Percentiles rank a stretch among this genome's conserved stretches.
phyloP scores from a whole-genome alignment of 2,888 invertebrate species.

The Aricia artaxerxes region DNA sequence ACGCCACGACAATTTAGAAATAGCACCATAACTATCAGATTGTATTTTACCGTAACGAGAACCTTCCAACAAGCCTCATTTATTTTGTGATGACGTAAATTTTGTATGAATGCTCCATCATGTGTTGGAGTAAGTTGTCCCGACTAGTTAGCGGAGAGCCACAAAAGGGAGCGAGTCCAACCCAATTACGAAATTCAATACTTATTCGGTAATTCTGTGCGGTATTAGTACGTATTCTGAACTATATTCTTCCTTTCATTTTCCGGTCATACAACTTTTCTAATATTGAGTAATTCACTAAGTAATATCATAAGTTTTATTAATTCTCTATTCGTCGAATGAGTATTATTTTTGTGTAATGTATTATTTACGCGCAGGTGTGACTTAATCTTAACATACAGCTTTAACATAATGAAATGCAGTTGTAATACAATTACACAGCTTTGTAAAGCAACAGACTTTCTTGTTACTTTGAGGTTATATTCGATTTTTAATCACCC shows the following conservation, averaged over 20 bases:
- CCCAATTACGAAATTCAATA: conserved; percentile 32
- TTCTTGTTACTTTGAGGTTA: neutral
- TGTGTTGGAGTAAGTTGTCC: conserved; percentile 26
- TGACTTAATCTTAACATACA: no score
- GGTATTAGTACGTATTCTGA: conserved; percentile 24
- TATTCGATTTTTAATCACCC: neutral
- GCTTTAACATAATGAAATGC: no score
- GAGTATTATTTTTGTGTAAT: neutral
- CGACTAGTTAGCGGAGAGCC: conserved; percentile 28
- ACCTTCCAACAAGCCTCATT: conserved; percentile 9
- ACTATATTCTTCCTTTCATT: conserved; percentile 27
- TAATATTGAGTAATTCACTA: conserved; percentile 6
- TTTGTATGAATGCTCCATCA: conserved; percentile 29
- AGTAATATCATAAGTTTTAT: conserved; percentile 21
- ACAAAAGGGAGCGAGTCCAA: conserved; percentile 29
- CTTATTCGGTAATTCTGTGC: conserved; percentile 28
- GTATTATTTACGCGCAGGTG: neutral
- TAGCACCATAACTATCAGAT: neutral
- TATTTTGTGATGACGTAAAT: conserved; percentile 27
- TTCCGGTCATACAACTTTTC: conserved; percentile 29
- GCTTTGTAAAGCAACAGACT: neutral
- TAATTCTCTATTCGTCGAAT: neutral
- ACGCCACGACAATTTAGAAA: neutral
- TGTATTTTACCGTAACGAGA: neutral
- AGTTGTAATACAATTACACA: neutral